A percentile compares a stretch with the other conserved stretches of the same genome.
These are phyloP conservation scores for Meleagris gallopavo DNA, from an alignment of 2,113 vertebrate species.

Conservation along the genomic window DNA sequence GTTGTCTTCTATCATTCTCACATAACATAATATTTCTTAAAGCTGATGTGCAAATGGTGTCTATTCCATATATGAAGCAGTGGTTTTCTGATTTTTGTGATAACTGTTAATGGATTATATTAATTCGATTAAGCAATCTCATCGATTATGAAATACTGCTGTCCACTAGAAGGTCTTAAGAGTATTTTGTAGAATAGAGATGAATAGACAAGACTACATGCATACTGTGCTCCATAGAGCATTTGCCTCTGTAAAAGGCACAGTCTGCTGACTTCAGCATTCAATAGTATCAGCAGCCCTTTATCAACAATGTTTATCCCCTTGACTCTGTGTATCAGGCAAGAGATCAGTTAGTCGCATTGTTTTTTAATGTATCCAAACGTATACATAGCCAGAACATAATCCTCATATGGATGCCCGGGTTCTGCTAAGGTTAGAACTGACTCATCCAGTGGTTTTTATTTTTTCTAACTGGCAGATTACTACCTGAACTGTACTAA, in stretches of 20 bases:
- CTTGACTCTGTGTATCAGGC: background rate
- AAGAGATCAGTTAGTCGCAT: background rate
- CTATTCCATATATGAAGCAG: background rate
- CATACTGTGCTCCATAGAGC: too few relatives aligned
- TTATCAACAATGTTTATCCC: background rate
- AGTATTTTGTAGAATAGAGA: background rate
- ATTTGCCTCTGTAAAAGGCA: background rate
- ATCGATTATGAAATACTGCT: background rate
- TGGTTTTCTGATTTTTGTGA: background rate
- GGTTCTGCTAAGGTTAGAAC: background rate
- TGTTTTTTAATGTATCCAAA: background rate
- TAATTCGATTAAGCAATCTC: background rate
- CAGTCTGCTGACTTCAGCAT: background rate
- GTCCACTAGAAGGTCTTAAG: background rate
- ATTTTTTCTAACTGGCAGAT: background rate
- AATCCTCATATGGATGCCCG: background rate
- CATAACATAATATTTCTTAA: background rate
- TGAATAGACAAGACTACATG: background rate
- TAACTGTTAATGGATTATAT: background rate
- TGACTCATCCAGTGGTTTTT: background rate
- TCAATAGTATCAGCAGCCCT: background rate
- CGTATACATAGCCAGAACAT: background rate
- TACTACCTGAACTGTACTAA: background rate
- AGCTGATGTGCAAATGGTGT: background rate
- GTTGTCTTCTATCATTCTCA: background rate